Conservation (phyloP, 2,888 invertebrate species). For the Pseudeuparius sepicola region DNA sequence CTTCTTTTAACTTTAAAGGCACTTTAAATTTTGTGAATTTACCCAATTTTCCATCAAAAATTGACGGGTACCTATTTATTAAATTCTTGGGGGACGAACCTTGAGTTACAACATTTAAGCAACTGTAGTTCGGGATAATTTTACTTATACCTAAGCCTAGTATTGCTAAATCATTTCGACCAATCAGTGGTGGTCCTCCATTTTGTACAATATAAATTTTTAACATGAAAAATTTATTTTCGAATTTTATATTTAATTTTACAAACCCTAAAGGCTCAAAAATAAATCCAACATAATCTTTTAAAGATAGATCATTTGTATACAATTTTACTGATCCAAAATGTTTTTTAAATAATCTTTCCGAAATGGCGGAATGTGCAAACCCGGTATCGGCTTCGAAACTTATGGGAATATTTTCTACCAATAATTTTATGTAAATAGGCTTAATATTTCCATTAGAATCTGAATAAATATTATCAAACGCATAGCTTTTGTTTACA, state of each 20-base stretch:
- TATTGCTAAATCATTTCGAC: constrained; percentile 15
- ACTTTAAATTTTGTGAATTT: too few relatives aligned
- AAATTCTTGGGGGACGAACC: too few relatives aligned
- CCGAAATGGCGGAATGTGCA: constrained; percentile 17
- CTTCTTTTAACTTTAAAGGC: too few relatives aligned
- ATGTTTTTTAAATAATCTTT: constrained; percentile 17
- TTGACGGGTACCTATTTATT: too few relatives aligned
- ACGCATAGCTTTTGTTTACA: too few relatives aligned
- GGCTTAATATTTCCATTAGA: constrained; percentile 12
- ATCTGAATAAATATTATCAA: neutral
- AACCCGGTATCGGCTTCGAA: constrained; percentile 17
- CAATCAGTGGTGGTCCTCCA: constrained; percentile 16
- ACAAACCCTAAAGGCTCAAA: constrained; percentile 15
- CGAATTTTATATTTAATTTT: constrained; percentile 14
- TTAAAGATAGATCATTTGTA: constrained; percentile 16
- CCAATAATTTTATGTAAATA: constrained; percentile 12
- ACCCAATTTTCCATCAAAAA: too few relatives aligned
- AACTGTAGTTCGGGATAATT: too few relatives aligned
- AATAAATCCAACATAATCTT: constrained; percentile 15
- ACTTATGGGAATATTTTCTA: constrained; percentile 15
- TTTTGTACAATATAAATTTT: constrained; percentile 16
- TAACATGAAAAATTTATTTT: constrained; percentile 7
- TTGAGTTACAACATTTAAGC: too few relatives aligned
- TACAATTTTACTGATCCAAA: constrained; percentile 11
- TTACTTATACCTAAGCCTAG: too few relatives aligned